A percentile compares a stretch with the other conserved stretches of the same genome.
phyloP scores from a whole-genome alignment of 2,888 invertebrate species.

The Parnassius smintheus region DNA sequence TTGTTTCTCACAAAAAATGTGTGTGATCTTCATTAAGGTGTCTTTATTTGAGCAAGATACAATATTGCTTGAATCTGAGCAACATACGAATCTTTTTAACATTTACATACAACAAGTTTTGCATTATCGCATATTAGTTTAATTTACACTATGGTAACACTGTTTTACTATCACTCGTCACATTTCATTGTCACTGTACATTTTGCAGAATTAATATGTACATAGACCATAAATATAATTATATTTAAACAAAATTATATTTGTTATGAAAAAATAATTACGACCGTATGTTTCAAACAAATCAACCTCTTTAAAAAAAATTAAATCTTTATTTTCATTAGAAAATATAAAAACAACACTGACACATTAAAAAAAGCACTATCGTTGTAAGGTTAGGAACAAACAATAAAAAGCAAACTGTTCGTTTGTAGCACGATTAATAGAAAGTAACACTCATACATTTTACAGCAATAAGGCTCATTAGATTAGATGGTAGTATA shows the following conservation, averaged over 20 bases:
- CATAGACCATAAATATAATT: too few relatives aligned
- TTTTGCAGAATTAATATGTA: too few relatives aligned
- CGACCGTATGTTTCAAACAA: too few relatives aligned
- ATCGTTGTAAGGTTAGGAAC: slow-evolving; percentile 23
- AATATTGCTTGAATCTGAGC: slow-evolving; percentile 30
- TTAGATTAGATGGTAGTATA: slow-evolving; percentile 10
- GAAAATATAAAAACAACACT: not conserved
- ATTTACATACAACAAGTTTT: slow-evolving; percentile 23
- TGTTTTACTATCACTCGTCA: slow-evolving; percentile 43
- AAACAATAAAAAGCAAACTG: slow-evolving; percentile 13
- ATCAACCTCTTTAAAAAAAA: too few relatives aligned
- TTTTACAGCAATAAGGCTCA: slow-evolving; percentile 13
- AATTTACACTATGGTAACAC: slow-evolving; percentile 49
- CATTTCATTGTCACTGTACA: too few relatives aligned
- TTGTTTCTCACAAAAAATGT: slow-evolving; percentile 29
- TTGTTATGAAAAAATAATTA: too few relatives aligned
- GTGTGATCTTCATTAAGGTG: slow-evolving; percentile 38
- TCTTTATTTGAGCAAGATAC: slow-evolving; percentile 25
- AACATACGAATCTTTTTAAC: slow-evolving; percentile 15
- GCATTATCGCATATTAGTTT: slow-evolving; percentile 17
- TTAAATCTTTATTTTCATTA: too few relatives aligned
- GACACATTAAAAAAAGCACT: slow-evolving; percentile 9
- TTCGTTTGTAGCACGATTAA: slow-evolving; percentile 4
- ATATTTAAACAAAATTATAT: too few relatives aligned
- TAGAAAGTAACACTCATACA: slow-evolving; percentile 16